These are phyloP conservation scores for Caenorhabditis latens DNA, from an alignment of 1,140 invertebrate species.

Conservation along the genomic window DNA sequence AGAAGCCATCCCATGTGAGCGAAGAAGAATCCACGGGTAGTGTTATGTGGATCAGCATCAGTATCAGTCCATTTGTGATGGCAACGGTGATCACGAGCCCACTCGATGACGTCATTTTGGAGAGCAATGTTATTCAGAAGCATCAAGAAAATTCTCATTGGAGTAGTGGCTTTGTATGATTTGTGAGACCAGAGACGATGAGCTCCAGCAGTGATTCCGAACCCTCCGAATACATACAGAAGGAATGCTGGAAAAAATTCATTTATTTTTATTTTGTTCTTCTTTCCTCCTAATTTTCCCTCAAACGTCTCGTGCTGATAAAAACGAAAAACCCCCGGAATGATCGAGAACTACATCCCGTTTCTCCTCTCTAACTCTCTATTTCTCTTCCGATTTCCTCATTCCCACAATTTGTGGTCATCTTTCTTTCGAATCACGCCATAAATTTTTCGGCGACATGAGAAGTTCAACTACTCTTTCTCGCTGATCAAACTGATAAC, in stretches of 20 bases:
- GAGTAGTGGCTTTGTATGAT: conserved; percentile 92
- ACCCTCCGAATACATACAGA: conserved; percentile 72
- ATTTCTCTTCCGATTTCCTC: neutral
- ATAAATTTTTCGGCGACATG: conserved; percentile 27
- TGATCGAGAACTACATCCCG: conserved; percentile 2
- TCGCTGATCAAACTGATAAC: conserved; percentile 48
- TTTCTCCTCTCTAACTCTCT: conserved; percentile 5
- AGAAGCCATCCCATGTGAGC: conserved; percentile 94
- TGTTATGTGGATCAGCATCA: conserved; percentile 94
- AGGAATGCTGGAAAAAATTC: conserved; percentile 68
- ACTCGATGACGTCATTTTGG: conserved; percentile 92
- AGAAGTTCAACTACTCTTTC: conserved; percentile 38
- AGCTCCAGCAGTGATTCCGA: conserved; percentile 89
- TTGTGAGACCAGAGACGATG: conserved; percentile 94
- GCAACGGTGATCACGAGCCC: conserved; percentile 92
- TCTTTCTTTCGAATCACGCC: conserved; percentile 34
- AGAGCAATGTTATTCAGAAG: conserved; percentile 89
- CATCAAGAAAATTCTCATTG: conserved; percentile 85
- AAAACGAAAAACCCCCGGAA: neutral
- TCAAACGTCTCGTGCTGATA: neutral
- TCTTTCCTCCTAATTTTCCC: neutral
- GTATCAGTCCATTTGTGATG: conserved; percentile 97
- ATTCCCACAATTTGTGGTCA: conserved; percentile 6
- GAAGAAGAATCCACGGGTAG: conserved; percentile 94
- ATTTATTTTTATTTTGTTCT: neutral